Percentiles rank a stretch among this genome's conserved stretches.
phyloP scores from a whole-genome alignment of 2,797 vertebrate species.

The Paedocypris micromegethes region DNA sequence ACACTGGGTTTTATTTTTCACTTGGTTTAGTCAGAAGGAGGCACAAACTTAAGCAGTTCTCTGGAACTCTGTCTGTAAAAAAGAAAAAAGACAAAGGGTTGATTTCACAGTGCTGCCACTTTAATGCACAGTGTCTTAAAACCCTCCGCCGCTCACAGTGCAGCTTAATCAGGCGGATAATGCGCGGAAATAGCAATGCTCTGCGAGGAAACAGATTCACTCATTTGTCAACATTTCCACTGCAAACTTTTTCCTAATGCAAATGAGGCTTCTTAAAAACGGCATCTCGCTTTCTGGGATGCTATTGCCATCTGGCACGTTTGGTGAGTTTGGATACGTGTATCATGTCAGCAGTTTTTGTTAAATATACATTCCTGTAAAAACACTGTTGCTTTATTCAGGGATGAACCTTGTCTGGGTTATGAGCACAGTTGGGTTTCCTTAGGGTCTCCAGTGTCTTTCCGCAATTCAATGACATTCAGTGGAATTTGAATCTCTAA shows the following conservation, averaged over 20 bases:
- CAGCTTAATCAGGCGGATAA: neutral
- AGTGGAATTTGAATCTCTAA: no score
- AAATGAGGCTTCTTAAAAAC: neutral
- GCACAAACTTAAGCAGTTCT: neutral
- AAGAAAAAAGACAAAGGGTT: neutral
- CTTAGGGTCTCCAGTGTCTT: no score
- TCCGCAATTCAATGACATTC: no score
- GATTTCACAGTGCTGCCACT: neutral
- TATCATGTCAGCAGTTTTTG: no score
- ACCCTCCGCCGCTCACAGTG: neutral
- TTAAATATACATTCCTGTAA: no score
- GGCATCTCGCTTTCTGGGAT: neutral
- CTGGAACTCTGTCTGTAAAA: neutral
- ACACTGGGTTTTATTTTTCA: slow-evolving; percentile 3
- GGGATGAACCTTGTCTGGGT: no score
- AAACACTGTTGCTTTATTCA: no score
- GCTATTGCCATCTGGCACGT: no score
- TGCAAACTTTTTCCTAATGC: neutral
- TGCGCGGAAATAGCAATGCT: slow-evolving; percentile 4
- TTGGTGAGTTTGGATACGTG: no score
- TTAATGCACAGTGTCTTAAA: slow-evolving; percentile 5
- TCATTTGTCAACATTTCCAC: neutral
- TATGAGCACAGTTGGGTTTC: no score
- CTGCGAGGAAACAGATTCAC: slow-evolving; percentile 12
- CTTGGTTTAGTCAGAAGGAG: neutral